Evolutionary conservation across 1,140 invertebrate genomes (phyloP).

Genomic region (Meteorus sp.): DNA sequence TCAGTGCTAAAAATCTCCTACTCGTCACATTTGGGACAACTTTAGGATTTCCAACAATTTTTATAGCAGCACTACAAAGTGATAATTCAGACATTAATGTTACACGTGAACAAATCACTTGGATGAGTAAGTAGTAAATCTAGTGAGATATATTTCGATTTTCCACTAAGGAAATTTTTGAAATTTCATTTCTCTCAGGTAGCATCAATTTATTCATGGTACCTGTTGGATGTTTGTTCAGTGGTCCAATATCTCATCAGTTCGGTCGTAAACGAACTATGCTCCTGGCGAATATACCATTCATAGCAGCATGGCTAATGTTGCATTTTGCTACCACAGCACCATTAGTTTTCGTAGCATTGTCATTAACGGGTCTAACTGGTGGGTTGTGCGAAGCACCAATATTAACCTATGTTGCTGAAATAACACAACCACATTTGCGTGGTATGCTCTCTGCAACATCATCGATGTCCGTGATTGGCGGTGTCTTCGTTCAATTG

Average conservation of each 20-base stretch:
- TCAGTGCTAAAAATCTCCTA: slow-evolving; percentile 67
- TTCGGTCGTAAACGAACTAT: slow-evolving; percentile 71
- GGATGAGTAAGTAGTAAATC: slow-evolving; percentile 67
- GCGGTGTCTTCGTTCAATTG: slow-evolving; percentile 73
- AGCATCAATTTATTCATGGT: slow-evolving; percentile 77
- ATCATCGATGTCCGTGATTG: slow-evolving; percentile 71
- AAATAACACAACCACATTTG: slow-evolving; percentile 76
- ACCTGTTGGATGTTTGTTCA: slow-evolving; percentile 73
- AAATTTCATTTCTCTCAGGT: slow-evolving; percentile 59
- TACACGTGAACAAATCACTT: slow-evolving; percentile 69
- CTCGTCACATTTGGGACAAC: slow-evolving; percentile 73
- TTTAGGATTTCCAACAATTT: slow-evolving; percentile 74
- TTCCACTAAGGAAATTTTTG: not conserved
- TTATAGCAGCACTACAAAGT: slow-evolving; percentile 70
- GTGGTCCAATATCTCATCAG: slow-evolving; percentile 69
- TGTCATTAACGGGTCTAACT: slow-evolving; percentile 70
- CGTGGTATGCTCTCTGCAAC: slow-evolving; percentile 74
- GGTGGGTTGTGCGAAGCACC: slow-evolving; percentile 78
- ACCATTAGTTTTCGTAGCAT: slow-evolving; percentile 66
- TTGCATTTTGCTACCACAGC: slow-evolving; percentile 66
- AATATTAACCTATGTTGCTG: slow-evolving; percentile 79
- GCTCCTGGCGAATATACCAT: slow-evolving; percentile 74
- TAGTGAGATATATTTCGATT: not conserved
- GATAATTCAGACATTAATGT: slow-evolving; percentile 59
- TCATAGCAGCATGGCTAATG: slow-evolving; percentile 71